Evolutionary conservation across 2,888 invertebrate genomes (phyloP).

Genomic region (Erebia aethiops): DNA sequence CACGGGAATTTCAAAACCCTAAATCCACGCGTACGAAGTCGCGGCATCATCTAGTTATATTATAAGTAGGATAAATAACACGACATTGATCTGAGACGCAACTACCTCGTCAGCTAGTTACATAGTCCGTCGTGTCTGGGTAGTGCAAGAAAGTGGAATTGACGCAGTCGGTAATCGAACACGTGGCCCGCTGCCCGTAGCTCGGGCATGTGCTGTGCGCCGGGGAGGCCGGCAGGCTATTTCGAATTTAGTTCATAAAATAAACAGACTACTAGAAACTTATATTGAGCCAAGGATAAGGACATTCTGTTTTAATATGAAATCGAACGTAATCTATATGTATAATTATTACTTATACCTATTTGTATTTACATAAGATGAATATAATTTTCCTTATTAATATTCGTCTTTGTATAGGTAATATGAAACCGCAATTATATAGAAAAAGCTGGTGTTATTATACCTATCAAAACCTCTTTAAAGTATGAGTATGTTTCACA

Average conservation of each 20-base stretch:
- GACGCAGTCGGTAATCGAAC: constrained; percentile 4
- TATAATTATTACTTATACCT: not conserved
- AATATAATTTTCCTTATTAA: constrained; percentile 11
- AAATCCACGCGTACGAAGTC: not conserved
- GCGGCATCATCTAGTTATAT: not conserved
- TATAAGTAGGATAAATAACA: too few relatives aligned
- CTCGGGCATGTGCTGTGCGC: constrained; percentile 1
- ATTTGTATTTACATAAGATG: not conserved
- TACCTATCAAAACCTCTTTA: not conserved
- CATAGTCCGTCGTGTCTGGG: not conserved
- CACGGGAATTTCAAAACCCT: not conserved
- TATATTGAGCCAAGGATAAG: not conserved
- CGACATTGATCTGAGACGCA: too few relatives aligned
- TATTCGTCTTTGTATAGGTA: not conserved
- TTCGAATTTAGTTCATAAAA: constrained; percentile 10
- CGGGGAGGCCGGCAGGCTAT: constrained; percentile 5
- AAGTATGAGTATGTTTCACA: not conserved
- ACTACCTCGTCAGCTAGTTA: not conserved
- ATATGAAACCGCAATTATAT: not conserved
- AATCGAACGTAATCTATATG: not conserved
- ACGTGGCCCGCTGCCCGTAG: not conserved
- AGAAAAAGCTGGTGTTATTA: not conserved
- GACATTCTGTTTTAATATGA: not conserved
- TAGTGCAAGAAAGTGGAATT: not conserved
- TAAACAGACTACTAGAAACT: not conserved